Evolutionary conservation across 2,113 vertebrate species (phyloP), one percentile per base, ranked within the genome.

Genomic region (Phalacrocorax pelagicus): DNA sequence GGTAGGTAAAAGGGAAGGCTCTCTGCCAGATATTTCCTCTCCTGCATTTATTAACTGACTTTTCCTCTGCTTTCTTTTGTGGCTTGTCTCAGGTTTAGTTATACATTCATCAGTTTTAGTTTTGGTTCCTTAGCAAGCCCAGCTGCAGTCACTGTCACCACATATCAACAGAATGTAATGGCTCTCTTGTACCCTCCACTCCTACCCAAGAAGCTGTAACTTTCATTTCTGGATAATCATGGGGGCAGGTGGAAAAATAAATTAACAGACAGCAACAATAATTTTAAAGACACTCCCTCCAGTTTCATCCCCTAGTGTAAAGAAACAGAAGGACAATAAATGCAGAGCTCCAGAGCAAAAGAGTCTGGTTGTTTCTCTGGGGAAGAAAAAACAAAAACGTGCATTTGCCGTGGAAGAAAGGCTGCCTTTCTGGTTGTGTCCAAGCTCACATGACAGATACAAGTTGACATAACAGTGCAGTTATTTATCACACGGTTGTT

Each of bases 401-500:
- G 78, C 62, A 52, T 71, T 89, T 91, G 29, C 55, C 27, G 65
- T 52, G 66, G 79, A 91, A 96, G 62, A 94, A 95, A 92, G 47
- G 52, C 61, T 88, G 88, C 63, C 75, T 84, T 90, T 91, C 94
- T 94, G 66, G 26, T 82, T 67, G 79, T 61, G 62, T 65, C 54
- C n/a, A 6, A 91, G 36, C 78, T 96, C 91, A 90, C 86, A 79
- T 89, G 90, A 94, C 77, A 91, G 80, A 91, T 30, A 81, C 52
- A 78, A 92, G 83, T 11, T 96, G 93, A 96, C 86, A 94, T 83
- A 95, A 96, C 3, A 36, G 78, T 91, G 71, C 63, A 92, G 82
- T 69, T 95, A 95, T 94, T 97, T 95, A 96, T 95, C 90, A 77
- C 86, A 91, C 67, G 90, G 87, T 81, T 85, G 84, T 96, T 94